A percentile compares a stretch with the other conserved stretches of the same genome.
Evolutionary conservation across 2,113 vertebrate genomes (phyloP).

Genomic region (Nothocercus nigrocapillus): DNA sequence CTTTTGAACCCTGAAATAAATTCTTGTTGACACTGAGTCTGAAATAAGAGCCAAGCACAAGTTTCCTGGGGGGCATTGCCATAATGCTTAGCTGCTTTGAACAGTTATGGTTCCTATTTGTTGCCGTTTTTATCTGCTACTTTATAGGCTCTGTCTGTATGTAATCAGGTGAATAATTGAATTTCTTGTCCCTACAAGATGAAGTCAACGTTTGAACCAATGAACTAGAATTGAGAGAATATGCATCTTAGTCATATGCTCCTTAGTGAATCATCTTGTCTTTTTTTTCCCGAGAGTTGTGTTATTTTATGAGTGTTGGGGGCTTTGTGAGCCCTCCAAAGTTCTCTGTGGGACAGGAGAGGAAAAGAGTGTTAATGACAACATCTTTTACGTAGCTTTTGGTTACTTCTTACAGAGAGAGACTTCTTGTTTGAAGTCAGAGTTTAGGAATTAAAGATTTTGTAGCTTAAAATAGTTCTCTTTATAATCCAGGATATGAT

Average conservation of each 20-base stretch:
- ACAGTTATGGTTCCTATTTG: not conserved
- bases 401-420: not conserved
- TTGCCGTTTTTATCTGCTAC: not conserved
- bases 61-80: not conserved
- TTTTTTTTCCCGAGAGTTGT: not conserved
- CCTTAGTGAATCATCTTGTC: not conserved
- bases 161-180: not conserved
- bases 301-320: not conserved
- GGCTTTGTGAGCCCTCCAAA: not conserved
- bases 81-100: not conserved
- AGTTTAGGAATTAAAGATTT: conserved; percentile 34
- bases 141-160: not conserved
- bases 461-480: not conserved
- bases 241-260: not conserved
- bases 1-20: not conserved
- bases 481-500: conserved; percentile 38
- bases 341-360: not conserved
- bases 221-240: not conserved
- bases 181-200: not conserved
- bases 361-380: not conserved
- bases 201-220: not conserved
- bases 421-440: not conserved
- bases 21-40: not conserved
- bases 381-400: not conserved
- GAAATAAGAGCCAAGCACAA: not conserved